These are phyloP conservation scores for Cetonia aurata DNA, from an alignment of 2,888 invertebrate species.

Conservation along the genomic window DNA sequence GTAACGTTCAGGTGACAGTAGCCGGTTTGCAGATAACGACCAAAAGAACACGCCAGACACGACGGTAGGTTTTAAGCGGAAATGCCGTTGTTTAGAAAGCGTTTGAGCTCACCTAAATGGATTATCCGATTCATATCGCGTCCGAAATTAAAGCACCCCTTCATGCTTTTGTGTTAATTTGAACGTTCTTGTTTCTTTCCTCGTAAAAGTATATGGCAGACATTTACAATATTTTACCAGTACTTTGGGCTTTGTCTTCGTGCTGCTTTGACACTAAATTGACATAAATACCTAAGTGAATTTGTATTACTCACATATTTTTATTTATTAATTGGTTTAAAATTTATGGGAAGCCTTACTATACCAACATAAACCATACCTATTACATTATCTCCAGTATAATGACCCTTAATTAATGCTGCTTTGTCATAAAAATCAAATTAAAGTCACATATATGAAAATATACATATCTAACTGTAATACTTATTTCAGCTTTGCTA, in stretches of 20 bases:
- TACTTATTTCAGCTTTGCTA: too few species aligned
- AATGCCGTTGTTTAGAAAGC: conserved; percentile 45
- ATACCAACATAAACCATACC: too few species aligned
- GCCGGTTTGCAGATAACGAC: conserved; percentile 40
- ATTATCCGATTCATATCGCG: conserved; percentile 45
- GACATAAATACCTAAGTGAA: background rate
- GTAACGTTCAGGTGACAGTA: conserved; percentile 41
- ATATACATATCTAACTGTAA: too few species aligned
- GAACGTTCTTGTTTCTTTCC: conserved; percentile 23
- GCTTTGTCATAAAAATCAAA: too few species aligned
- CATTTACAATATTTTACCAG: background rate
- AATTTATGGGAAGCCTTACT: too few species aligned
- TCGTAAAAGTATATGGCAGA: conserved; percentile 8
- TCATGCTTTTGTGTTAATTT: conserved; percentile 31
- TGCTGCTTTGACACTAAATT: background rate
- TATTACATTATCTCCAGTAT: too few species aligned
- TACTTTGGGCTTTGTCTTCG: background rate
- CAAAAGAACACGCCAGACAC: conserved; percentile 39
- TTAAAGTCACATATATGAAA: too few species aligned
- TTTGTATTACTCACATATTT: too few species aligned
- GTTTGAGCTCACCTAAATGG: conserved; percentile 44
- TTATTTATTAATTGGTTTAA: too few species aligned
- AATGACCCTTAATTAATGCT: too few species aligned
- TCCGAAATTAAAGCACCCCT: conserved; percentile 41
- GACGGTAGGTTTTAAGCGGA: conserved; percentile 45